These are phyloP conservation scores for Cervus canadensis DNA, from an alignment of 2,113 vertebrate species.

Conservation along the genomic window DNA sequence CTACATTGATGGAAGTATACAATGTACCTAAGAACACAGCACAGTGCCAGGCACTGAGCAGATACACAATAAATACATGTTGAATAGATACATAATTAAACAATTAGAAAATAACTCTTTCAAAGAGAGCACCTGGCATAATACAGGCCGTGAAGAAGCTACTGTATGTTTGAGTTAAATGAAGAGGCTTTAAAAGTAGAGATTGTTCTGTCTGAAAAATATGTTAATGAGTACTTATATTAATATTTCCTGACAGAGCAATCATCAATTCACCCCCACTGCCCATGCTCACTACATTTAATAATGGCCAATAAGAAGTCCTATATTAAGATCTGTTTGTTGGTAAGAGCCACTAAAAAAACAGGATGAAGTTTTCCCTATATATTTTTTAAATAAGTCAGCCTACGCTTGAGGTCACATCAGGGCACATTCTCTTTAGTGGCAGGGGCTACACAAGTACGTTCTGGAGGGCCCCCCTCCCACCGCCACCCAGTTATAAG, in stretches of 20 bases:
- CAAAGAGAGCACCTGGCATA: neutral
- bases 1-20: neutral
- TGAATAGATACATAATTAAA: neutral
- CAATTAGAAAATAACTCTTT: neutral
- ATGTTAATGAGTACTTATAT: conserved; percentile 51
- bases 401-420: neutral
- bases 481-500: neutral
- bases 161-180: conserved; percentile 12
- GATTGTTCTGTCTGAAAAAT: conserved; percentile 64
- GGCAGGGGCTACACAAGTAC: conserved; percentile 1
- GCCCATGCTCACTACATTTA: neutral
- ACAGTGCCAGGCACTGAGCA: neutral
- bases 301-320: neutral
- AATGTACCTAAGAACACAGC: neutral
- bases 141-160: neutral
- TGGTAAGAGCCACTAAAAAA: neutral
- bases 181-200: conserved; percentile 34
- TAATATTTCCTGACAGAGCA: conserved; percentile 27
- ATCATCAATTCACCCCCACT: neutral
- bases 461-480: neutral
- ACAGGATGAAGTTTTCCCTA: neutral
- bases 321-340: neutral
- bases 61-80: neutral
- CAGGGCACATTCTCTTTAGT: neutral
- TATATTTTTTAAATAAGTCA: neutral